Conservation (phyloP, 1,140 invertebrate species). For the Diorhabda carinulata region DNA sequence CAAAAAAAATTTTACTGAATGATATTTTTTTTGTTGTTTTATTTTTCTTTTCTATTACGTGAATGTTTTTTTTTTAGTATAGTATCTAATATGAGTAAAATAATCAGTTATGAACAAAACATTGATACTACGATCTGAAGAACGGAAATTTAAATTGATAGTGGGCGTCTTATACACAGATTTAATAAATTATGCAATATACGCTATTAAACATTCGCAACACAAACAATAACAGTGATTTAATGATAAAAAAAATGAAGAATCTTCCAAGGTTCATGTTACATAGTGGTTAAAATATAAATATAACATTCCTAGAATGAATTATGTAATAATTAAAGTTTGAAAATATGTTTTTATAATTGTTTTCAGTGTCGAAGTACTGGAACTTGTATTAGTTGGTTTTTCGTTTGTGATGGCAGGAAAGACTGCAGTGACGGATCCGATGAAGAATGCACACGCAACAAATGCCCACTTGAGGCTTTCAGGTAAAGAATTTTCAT, state of each 20-base stretch:
- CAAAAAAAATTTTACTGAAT: neutral
- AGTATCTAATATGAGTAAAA: no score
- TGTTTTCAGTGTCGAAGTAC: constrained; percentile 67
- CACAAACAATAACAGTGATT: neutral
- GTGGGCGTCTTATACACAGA: neutral
- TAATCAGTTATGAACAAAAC: no score
- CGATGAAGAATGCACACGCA: constrained; percentile 67
- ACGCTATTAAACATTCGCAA: neutral
- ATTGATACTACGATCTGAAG: neutral
- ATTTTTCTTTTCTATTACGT: no score
- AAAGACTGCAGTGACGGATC: constrained; percentile 80
- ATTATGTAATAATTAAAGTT: no score
- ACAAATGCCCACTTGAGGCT: constrained; percentile 53
- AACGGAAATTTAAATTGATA: neutral
- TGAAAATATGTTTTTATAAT: no score
- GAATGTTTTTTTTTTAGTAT: no score
- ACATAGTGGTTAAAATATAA: no score
- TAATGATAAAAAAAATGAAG: no score
- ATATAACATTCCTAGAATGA: no score
- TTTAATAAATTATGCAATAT: neutral
- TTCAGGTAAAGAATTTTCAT: constrained; percentile 49
- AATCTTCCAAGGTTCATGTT: no score
- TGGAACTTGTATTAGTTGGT: constrained; percentile 83
- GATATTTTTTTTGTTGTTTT: neutral
- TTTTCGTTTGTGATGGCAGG: constrained; percentile 91